A percentile compares a stretch with the other conserved stretches of the same genome.
Evolutionary conservation across 2,113 vertebrate species (phyloP).

Genomic region (Rhipidura dahli): DNA sequence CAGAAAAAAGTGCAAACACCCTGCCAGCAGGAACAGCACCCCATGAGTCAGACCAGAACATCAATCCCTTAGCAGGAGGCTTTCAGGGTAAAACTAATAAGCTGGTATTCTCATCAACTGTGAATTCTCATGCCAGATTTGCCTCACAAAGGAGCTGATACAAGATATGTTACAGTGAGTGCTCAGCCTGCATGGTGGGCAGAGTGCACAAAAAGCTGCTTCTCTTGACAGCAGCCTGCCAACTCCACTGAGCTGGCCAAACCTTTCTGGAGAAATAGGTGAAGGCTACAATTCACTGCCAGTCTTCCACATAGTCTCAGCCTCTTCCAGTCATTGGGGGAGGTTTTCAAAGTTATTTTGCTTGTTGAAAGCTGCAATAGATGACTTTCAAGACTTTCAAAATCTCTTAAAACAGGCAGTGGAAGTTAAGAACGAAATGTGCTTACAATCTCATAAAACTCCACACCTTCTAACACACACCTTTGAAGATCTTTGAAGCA

Average conservation of each 20-base stretch:
- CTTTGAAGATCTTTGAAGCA: background rate
- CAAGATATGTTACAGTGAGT: background rate
- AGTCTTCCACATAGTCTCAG: background rate
- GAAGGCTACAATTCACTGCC: background rate
- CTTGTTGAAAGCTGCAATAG: background rate
- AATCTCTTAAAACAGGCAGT: background rate
- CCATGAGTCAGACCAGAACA: background rate
- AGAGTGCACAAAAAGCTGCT: background rate
- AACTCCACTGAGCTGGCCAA: background rate
- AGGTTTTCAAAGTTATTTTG: background rate
- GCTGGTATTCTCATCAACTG: background rate
- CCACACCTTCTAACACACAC: background rate
- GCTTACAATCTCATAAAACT: background rate
- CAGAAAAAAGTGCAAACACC: background rate
- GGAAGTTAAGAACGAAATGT: background rate
- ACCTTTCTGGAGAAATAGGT: background rate
- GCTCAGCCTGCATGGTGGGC: rapidly evolving
- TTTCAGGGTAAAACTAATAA: background rate
- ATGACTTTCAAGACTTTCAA: background rate
- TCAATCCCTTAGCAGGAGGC: background rate
- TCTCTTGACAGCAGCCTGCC: background rate
- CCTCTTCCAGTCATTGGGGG: background rate
- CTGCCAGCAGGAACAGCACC: background rate
- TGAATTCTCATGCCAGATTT: background rate
- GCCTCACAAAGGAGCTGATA: background rate